Base-by-base conservation (phyloP, 2,797 vertebrate genomes). In the Thalassophryne amazonica region DNA sequence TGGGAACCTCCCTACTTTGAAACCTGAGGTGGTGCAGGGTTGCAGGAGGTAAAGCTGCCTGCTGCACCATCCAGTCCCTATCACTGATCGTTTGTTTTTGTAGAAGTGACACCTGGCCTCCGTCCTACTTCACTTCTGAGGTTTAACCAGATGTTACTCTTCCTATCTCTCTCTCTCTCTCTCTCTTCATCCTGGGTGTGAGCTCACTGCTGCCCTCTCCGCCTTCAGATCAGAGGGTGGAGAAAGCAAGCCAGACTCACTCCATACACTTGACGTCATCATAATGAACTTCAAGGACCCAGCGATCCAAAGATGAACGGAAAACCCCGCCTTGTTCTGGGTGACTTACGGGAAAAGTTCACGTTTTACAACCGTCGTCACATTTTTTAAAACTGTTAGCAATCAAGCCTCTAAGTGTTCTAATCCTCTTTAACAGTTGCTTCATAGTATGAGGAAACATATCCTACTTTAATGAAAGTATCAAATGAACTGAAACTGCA, bases 231-330 rank as follows among this genome's bases (percentile, higher is more conserved):
- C 46, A 34, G 55, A 34, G 60, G 48, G 33, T 19, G 25, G 25
- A 3, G 3, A 23, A 60, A 57, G 52, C 59, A 45, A 58, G 40
- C 50, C 30, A 50, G 4, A 32, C 35, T 67, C 60, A 16, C 64
- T 72, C 64, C 55, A 49, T 53, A 57, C 5, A 50, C 80, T 83
- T 84, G 78, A 85, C 87, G 76, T 88, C 80, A 82, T 88, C 71
- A 62, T 81, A 69, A 69, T 46, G 53, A 60, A 75, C 60, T 63
- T 85, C 76, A 73, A 85, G 79, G 81, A 63, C 66, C 40, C 38
- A 1, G 41, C 19, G 16, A 65, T 45, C 72, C 47, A 56, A 56
- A 48, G 51, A 62, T 17, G 57, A 60, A 69, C 53, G 41, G 45
- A 70, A 69, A 57, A 49, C 34, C 29, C 59, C 6, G 17, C 34